Conservation (phyloP, 2,888 invertebrate genomes). For the Danaus chrysippus region DNA sequence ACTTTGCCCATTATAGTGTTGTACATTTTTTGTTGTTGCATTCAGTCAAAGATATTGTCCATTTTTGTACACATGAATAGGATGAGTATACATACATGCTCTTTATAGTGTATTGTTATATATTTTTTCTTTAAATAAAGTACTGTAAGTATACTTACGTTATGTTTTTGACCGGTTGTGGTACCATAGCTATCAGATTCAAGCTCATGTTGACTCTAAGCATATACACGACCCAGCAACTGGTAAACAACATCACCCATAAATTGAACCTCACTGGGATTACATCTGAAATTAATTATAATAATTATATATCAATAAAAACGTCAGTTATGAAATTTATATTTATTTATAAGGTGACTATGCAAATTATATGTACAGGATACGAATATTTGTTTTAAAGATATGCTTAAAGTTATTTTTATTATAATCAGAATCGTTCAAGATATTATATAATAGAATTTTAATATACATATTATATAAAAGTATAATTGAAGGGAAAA, state of each 20-base stretch:
- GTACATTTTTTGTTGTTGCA: too few species aligned
- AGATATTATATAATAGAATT: too few species aligned
- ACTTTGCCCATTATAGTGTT: neutral
- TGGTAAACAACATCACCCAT: constrained; percentile 84
- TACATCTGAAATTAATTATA: constrained; percentile 49
- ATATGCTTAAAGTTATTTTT: too few species aligned
- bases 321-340: neutral
- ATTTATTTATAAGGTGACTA: neutral
- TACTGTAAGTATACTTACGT: constrained; percentile 31
- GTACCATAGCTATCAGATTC: constrained; percentile 85
- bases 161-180: constrained; percentile 45
- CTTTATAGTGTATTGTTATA: neutral
- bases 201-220: constrained; percentile 87
- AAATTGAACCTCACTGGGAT: constrained; percentile 66
- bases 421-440: too few species aligned
- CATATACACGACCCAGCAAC: constrained; percentile 86
- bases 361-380: neutral
- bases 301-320: neutral
- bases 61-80: too few species aligned
- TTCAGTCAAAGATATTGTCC: too few species aligned
- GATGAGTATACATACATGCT: too few species aligned
- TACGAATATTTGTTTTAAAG: too few species aligned
- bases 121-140: neutral
- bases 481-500: neutral
- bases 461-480: too few species aligned